A percentile compares a stretch with the other conserved stretches of the same genome.
phyloP scores from a whole-genome alignment of 1,140 invertebrate genomes.

The Centruroides sculpturatus region DNA sequence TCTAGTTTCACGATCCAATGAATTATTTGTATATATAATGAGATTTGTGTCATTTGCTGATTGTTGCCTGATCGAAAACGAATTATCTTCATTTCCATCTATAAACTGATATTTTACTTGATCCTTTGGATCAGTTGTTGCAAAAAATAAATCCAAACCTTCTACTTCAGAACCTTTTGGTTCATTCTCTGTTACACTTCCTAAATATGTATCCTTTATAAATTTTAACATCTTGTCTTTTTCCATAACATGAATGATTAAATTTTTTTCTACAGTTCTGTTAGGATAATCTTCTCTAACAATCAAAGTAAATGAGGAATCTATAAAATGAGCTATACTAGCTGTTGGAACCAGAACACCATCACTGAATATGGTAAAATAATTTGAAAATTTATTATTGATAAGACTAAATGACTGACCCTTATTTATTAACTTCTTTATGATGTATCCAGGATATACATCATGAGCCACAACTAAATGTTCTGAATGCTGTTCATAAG shows the following conservation, averaged over 20 bases:
- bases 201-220: slow-evolving; percentile 45
- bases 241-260: slow-evolving; percentile 68
- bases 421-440: slow-evolving; percentile 48
- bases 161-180: slow-evolving; percentile 49
- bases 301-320: slow-evolving; percentile 58
- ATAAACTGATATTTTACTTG: slow-evolving; percentile 56
- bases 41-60: slow-evolving; percentile 35
- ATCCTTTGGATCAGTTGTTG: slow-evolving; percentile 42
- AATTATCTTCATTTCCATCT: slow-evolving; percentile 34
- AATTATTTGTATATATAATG: slow-evolving; percentile 50
- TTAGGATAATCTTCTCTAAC: slow-evolving; percentile 64
- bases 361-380: slow-evolving; percentile 68
- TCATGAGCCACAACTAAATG: slow-evolving; percentile 44
- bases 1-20: slow-evolving; percentile 54
- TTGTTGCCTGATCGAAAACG: slow-evolving; percentile 29
- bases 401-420: slow-evolving; percentile 22
- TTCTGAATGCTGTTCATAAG: not conserved
- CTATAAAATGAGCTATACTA: slow-evolving; percentile 59
- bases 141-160: slow-evolving; percentile 32
- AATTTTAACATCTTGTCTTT: slow-evolving; percentile 62
- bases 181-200: slow-evolving; percentile 54
- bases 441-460: slow-evolving; percentile 65
- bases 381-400: slow-evolving; percentile 14
- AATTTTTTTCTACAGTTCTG: slow-evolving; percentile 55
- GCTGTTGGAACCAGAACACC: slow-evolving; percentile 79